phyloP scores from a whole-genome alignment of 2,797 vertebrate genomes.

The Garrulus glandarius region DNA sequence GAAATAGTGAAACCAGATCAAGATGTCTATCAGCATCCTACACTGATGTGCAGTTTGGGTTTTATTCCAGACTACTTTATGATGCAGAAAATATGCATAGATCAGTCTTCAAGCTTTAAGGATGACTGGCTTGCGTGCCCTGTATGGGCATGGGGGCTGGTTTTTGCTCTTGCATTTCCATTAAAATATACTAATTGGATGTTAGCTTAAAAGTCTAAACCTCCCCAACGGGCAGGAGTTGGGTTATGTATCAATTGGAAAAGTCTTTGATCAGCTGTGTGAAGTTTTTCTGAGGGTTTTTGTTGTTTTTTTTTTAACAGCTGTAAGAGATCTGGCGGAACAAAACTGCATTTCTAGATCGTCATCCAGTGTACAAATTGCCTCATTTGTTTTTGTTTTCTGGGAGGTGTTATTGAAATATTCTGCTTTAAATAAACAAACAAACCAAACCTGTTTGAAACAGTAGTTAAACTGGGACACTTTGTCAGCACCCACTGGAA shows the following conservation, averaged over 20 bases:
- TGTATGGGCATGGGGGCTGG: neutral
- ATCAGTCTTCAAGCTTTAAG: conserved; percentile 1
- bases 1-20: conserved; percentile 22
- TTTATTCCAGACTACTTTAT: conserved; percentile 43
- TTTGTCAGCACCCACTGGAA: neutral
- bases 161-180: conserved; percentile 7
- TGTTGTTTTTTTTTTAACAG: neutral
- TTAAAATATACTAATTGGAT: neutral
- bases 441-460: neutral
- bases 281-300: neutral
- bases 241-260: neutral
- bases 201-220: neutral
- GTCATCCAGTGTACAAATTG: neutral
- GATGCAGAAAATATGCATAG: neutral
- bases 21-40: conserved; percentile 30
- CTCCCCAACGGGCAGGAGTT: neutral
- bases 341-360: neutral
- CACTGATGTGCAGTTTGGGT: conserved; percentile 49
- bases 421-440: neutral
- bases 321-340: neutral
- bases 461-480: neutral
- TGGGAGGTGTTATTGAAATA: neutral
- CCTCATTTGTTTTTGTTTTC: neutral
- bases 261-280: neutral
- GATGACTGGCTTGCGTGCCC: neutral